Conservation (phyloP, 2,888 invertebrate genomes). For the Aelia acuminata region DNA sequence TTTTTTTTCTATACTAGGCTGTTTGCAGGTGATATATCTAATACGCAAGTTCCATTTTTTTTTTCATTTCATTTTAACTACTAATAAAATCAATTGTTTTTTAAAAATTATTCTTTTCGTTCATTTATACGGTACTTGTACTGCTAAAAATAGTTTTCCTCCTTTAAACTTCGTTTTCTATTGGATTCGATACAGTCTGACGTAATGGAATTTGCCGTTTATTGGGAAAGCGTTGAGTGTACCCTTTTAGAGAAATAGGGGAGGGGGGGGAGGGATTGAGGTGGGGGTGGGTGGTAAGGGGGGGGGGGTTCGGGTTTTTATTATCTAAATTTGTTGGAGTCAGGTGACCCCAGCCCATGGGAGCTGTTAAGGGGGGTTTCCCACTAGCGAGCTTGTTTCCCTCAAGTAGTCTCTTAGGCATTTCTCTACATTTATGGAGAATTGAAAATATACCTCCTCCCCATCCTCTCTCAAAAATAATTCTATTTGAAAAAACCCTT, state of each 20-base stretch:
- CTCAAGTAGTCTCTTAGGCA: not conserved
- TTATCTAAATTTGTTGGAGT: conserved; percentile 30
- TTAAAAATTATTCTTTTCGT: too few species aligned
- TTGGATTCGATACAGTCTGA: not conserved
- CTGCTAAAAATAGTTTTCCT: too few species aligned
- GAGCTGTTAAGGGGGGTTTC: not conserved
- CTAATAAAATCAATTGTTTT: too few species aligned
- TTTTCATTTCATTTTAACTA: too few species aligned
- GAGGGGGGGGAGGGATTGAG: too few species aligned
- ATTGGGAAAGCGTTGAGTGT: not conserved
- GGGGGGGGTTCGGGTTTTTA: not conserved
- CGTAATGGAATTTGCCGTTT: not conserved
- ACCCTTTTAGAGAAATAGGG: not conserved
- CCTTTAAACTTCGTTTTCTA: not conserved
- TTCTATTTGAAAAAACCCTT: not conserved
- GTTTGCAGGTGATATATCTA: too few species aligned
- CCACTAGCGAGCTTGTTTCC: not conserved
- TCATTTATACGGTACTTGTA: too few species aligned
- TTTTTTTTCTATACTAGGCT: too few species aligned
- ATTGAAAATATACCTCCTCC: not conserved
- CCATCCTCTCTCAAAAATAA: too few species aligned
- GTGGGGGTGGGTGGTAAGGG: not conserved
- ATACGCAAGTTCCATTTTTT: too few species aligned
- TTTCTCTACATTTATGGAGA: conserved; percentile 36
- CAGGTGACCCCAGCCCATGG: not conserved